Conservation (phyloP, 92 coral and sea anemone genomes). For the Palythoa grandiflora region DNA sequence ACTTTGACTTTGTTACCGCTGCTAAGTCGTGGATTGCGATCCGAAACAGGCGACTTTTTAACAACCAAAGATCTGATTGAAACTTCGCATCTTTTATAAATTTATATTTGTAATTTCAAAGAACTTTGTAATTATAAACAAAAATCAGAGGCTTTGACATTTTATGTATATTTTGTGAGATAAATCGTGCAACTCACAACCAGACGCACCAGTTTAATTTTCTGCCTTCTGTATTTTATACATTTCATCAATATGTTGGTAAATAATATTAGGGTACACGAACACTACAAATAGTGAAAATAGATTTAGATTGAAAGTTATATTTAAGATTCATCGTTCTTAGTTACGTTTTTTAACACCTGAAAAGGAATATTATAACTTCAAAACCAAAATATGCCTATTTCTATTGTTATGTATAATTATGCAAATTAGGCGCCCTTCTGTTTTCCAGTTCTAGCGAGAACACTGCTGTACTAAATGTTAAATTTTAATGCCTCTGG, state of each 20-base stretch:
- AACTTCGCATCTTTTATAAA: conserved; percentile 3
- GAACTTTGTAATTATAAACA: conserved; percentile 23
- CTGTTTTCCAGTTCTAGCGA: too few relatives aligned
- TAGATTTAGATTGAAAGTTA: conserved; percentile 19
- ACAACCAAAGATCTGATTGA: background rate
- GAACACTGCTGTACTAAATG: too few relatives aligned
- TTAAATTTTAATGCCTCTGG: too few relatives aligned
- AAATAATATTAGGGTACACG: conserved; percentile 17
- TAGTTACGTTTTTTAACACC: background rate
- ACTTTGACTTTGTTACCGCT: conserved; percentile 17
- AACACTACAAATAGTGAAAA: conserved; percentile 29
- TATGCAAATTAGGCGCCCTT: too few relatives aligned
- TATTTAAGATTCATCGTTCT: conserved; percentile 18
- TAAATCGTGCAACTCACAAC: conserved; percentile 20
- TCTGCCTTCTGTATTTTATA: conserved; percentile 4
- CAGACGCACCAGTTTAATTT: conserved; percentile 20
- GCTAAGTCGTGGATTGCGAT: conserved; percentile 15
- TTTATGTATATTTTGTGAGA: conserved; percentile 22
- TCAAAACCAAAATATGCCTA: too few relatives aligned
- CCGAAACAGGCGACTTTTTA: conserved; percentile 9
- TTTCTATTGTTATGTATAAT: too few relatives aligned
- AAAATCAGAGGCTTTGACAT: conserved; percentile 10
- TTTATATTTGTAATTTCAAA: conserved; percentile 18
- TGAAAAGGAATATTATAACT: too few relatives aligned
- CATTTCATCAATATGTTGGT: conserved; percentile 6